Conservation (phyloP, 2,797 vertebrate genomes). For the Sarcoramphus papa region DNA sequence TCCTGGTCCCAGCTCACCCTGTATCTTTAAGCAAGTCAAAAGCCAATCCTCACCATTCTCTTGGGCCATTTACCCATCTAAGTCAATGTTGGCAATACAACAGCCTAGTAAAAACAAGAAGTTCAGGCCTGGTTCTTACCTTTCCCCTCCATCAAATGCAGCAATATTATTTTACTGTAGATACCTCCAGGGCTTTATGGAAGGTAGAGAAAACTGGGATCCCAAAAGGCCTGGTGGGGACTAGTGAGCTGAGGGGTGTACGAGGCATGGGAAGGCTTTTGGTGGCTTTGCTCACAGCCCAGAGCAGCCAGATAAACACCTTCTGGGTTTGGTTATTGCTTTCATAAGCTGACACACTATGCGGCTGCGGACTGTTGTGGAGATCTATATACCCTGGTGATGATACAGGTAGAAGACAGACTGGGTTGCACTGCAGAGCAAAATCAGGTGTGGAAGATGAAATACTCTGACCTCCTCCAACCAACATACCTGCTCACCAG, state of each 20-base stretch:
- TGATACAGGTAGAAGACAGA: neutral
- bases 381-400: neutral
- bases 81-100: neutral
- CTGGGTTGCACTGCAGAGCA: neutral
- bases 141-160: neutral
- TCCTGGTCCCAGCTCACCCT: constrained; percentile 9
- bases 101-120: neutral
- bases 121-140: neutral
- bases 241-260: neutral
- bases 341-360: neutral
- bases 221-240: neutral
- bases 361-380: neutral
- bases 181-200: neutral
- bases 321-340: neutral
- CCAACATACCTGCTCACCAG: neutral
- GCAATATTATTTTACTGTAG: neutral
- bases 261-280: neutral
- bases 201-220: neutral
- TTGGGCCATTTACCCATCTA: neutral
- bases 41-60: neutral
- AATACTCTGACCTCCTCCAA: neutral
- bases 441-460: neutral
- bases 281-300: neutral
- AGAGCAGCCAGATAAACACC: neutral
- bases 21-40: neutral